Conservation (phyloP, 1,140 invertebrate species). For the Nixonia krombeini region DNA sequence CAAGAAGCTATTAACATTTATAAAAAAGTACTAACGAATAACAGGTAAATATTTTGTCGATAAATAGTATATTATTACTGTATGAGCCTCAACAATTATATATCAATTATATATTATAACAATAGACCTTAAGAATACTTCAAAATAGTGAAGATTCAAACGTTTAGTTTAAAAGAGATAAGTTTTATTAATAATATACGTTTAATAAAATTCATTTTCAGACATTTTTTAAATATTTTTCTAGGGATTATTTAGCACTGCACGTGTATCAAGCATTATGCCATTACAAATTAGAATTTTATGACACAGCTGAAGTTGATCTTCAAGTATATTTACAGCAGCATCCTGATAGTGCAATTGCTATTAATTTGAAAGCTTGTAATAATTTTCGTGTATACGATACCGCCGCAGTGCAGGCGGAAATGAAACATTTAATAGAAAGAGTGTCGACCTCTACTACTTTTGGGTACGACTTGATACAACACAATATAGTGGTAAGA, state of each 20-base stretch:
- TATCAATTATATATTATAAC: no score
- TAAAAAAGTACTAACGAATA: constrained; percentile 92
- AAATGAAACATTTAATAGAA: constrained; percentile 85
- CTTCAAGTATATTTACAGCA: constrained; percentile 93
- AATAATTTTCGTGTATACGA: constrained; percentile 93
- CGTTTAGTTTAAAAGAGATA: no score
- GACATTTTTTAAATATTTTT: constrained; percentile 54
- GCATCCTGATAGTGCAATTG: constrained; percentile 93
- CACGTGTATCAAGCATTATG: constrained; percentile 98
- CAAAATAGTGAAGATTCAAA: no score
- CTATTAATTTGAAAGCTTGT: constrained; percentile 95
- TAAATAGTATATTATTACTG: no score
- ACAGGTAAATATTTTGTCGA: no score
- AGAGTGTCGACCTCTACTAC: constrained; percentile 82
- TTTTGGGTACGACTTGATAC: constrained; percentile 93
- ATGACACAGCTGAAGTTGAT: constrained; percentile 94
- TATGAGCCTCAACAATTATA: no score
- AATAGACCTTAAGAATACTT: no score
- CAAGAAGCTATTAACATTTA: constrained; percentile 99
- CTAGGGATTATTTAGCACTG: constrained; percentile 90
- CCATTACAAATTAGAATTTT: constrained; percentile 97
- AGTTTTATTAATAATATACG: no score
- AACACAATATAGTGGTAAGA: constrained; percentile 91
- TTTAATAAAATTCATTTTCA: constrained; percentile 11
- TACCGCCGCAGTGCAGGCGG: constrained; percentile 91